Evolutionary conservation across 2,797 vertebrate genomes (phyloP).

Genomic region (Danio kyathit): DNA sequence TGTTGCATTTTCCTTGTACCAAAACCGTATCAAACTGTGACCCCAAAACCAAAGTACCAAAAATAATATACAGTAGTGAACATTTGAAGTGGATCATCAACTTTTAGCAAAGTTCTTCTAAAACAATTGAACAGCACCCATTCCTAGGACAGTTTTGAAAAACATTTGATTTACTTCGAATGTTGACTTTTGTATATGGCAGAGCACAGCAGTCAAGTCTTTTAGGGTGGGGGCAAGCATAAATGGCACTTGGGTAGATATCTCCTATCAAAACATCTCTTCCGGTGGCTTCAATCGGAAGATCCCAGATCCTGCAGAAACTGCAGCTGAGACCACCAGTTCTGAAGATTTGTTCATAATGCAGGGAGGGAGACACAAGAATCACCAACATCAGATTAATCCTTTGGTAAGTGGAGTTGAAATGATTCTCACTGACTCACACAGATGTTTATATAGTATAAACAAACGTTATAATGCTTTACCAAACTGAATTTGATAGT

Average conservation of each 20-base stretch:
- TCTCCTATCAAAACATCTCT: constrained; percentile 44
- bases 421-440: background rate
- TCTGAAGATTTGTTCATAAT: background rate
- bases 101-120: too few relatives aligned
- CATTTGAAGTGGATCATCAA: too few relatives aligned
- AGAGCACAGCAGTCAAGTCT: background rate
- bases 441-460: background rate
- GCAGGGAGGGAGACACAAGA: background rate
- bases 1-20: too few relatives aligned
- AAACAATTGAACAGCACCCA: too few relatives aligned
- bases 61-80: too few relatives aligned
- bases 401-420: constrained; percentile 1
- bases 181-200: background rate
- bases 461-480: constrained; percentile 6
- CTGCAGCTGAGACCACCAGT: background rate
- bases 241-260: constrained; percentile 29
- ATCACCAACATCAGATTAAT: constrained; percentile 33
- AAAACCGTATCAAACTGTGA: too few relatives aligned
- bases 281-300: constrained; percentile 31
- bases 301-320: background rate
- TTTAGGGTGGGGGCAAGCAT: background rate
- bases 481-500: background rate
- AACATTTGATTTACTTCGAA: too few relatives aligned
- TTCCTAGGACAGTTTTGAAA: too few relatives aligned
- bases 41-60: too few relatives aligned